phyloP scores from a whole-genome alignment of 37 sponge, comb jelly and placozoan species.

The Amphimedon queenslandica region DNA sequence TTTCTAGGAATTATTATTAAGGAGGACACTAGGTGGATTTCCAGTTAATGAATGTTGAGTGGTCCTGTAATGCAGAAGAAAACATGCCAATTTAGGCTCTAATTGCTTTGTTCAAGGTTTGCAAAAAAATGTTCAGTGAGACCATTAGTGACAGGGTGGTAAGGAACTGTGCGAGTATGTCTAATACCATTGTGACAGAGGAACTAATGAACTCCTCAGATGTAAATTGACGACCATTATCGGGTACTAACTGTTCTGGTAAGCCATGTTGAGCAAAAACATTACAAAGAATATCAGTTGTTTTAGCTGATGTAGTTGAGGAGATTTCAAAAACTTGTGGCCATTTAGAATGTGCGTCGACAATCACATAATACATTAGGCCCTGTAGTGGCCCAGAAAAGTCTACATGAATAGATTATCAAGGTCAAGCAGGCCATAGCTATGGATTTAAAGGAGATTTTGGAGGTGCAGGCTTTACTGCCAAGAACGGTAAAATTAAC shows the following conservation, averaged over 20 bases:
- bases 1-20: constrained; percentile 5
- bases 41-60: constrained; percentile 38
- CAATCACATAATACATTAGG: constrained; percentile 23
- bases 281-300: constrained; percentile 26
- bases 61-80: constrained; percentile 31
- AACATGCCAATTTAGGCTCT: constrained; percentile 12
- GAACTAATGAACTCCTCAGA: constrained; percentile 37
- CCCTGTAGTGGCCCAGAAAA: constrained; percentile 61
- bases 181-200: constrained; percentile 33
- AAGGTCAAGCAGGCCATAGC: constrained; percentile 47
- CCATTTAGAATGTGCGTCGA: constrained; percentile 52
- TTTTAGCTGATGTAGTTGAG: constrained; percentile 25
- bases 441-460: constrained; percentile 37
- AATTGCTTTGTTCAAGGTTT: constrained; percentile 30
- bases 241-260: constrained; percentile 32
- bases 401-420: constrained; percentile 38
- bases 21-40: constrained; percentile 23
- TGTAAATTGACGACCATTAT: constrained; percentile 51
- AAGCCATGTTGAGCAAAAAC: constrained; percentile 34
- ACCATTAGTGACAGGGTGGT: constrained; percentile 48
- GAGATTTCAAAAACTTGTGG: constrained; percentile 46
- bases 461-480: constrained; percentile 19
- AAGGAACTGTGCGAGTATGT: constrained; percentile 42
- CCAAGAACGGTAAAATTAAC: constrained; percentile 19
- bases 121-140: constrained; percentile 31